These are phyloP conservation scores for Anorthoa munda DNA, from an alignment of 2,888 invertebrate genomes.

Conservation along the genomic window DNA sequence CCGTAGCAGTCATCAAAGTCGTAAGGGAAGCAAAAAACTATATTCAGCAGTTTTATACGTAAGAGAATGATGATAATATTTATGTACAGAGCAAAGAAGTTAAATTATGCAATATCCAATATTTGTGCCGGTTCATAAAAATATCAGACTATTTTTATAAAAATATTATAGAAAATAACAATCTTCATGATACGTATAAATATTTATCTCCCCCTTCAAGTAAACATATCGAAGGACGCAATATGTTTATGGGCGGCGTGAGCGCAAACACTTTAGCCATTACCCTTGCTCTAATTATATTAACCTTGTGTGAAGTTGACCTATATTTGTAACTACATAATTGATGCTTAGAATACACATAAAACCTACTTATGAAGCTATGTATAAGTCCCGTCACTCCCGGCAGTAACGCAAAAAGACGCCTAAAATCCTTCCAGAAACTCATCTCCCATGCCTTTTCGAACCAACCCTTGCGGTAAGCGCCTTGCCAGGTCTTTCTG, in stretches of 20 bases:
- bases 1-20: no score
- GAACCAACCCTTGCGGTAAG: no score
- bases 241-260: slow-evolving; percentile 34
- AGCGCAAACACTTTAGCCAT: slow-evolving; percentile 51
- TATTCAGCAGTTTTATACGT: background rate
- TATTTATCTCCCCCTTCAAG: slow-evolving; percentile 11
- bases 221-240: slow-evolving; percentile 43
- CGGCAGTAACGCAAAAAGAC: background rate
- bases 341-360: background rate
- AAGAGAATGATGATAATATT: background rate
- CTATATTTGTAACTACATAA: slow-evolving; percentile 38
- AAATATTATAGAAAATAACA: background rate
- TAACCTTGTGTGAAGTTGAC: slow-evolving; percentile 49
- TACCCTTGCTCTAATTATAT: slow-evolving; percentile 60
- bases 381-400: background rate
- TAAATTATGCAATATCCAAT: background rate
- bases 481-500: no score
- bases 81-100: background rate
- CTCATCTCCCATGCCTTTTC: no score
- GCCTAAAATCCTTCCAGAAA: no score
- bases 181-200: slow-evolving; percentile 1
- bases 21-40: background rate
- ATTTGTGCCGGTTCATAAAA: background rate
- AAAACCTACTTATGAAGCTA: background rate
- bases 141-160: background rate